Percentiles rank a stretch among this genome's conserved stretches.
These are phyloP conservation scores for Lepidurus packardi DNA, from an alignment of 1,140 invertebrate genomes.

Conservation along the genomic window DNA sequence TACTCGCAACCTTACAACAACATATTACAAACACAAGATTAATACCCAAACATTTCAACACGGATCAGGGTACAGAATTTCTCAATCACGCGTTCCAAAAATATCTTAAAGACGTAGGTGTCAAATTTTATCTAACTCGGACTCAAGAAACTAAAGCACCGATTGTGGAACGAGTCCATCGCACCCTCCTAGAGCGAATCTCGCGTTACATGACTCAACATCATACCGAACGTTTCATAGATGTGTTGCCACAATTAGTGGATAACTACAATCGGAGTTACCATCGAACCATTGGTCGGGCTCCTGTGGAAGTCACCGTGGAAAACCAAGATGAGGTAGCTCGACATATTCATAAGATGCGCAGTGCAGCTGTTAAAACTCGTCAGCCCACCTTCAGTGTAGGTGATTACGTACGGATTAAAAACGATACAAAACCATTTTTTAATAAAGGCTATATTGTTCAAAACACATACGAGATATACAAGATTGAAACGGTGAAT, in stretches of 20 bases:
- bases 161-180: not conserved
- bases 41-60: not conserved
- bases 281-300: not conserved
- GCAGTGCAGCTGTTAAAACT: not conserved
- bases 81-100: not conserved
- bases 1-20: not conserved
- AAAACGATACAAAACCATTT: not conserved
- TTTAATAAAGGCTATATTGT: not conserved
- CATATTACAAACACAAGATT: not conserved
- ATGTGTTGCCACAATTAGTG: not conserved
- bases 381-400: not conserved
- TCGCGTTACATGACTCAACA: not conserved
- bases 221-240: not conserved
- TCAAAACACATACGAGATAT: not conserved
- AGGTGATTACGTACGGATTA: not conserved
- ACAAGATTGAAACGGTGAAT: not conserved
- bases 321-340: not conserved
- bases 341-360: not conserved
- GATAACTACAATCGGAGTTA: not conserved
- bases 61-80: not conserved
- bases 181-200: not conserved
- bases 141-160: not conserved
- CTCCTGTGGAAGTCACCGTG: not conserved
- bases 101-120: too few relatives aligned
- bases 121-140: too few relatives aligned